Conservation (phyloP, 2,888 invertebrate genomes). For the Zygogramma bicolorata region DNA sequence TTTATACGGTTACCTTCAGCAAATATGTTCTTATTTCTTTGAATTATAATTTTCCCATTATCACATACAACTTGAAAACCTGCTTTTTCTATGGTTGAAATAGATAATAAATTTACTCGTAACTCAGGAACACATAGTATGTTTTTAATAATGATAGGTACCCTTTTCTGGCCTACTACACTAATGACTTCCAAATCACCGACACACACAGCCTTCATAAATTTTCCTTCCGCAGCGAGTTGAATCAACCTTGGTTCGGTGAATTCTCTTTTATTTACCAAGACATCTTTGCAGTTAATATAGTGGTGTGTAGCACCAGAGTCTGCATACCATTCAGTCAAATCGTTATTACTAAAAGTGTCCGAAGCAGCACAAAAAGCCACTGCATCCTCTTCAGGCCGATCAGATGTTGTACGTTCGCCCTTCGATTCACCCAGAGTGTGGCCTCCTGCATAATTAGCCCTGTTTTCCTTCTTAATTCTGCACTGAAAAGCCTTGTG, state of each 20-base stretch:
- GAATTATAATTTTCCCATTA: conserved; percentile 22
- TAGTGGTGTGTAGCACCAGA: conserved; percentile 31
- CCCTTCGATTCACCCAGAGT: no score
- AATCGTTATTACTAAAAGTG: background rate
- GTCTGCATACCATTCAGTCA: conserved; percentile 29
- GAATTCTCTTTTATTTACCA: conserved; percentile 25
- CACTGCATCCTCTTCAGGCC: conserved; percentile 1
- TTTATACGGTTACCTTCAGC: conserved; percentile 9
- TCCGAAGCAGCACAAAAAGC: conserved; percentile 18
- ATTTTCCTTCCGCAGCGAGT: conserved; percentile 36
- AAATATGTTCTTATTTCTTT: conserved; percentile 22
- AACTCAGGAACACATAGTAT: conserved; percentile 20
- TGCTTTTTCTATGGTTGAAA: conserved; percentile 13
- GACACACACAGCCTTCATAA: conserved; percentile 32
- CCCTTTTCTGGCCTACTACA: conserved; percentile 16
- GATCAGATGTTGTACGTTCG: background rate
- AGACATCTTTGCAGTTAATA: conserved; percentile 17
- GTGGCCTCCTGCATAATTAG: background rate
- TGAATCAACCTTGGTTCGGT: conserved; percentile 30
- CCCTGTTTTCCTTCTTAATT: background rate
- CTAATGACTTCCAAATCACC: conserved; percentile 30
- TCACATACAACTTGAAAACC: conserved; percentile 22
- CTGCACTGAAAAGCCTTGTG: conserved; percentile 9
- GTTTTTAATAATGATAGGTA: no score
- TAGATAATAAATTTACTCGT: conserved; percentile 23